Base-by-base conservation (phyloP, 2,888 invertebrate genomes). In the Syritta pipiens region DNA sequence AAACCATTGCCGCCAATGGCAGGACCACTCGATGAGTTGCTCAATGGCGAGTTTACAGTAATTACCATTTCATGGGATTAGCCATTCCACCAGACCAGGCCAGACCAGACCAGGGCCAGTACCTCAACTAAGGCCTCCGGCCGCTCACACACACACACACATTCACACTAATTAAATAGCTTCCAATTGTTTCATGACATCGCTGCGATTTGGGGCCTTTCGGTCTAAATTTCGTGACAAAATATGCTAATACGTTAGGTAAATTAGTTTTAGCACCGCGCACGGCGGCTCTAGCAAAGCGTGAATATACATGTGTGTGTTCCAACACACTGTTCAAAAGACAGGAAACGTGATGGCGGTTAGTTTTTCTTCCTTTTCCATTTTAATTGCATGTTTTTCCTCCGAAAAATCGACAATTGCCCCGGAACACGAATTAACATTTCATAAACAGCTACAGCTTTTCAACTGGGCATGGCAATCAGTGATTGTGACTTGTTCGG, bases 181-280 rank as follows among this genome's bases (percentile, higher is more conserved):
- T 74, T n/a, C n/a, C 74, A 62, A 79, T 79, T 79, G 79, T 79
- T 79, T 79, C 79, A 79, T 79, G 79, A 79, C 79, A 79, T 74
- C 53, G 53, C 48, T 35, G 44, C 74, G 62, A 74, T 68, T 74
- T 57, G 44, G 60, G 35, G n/a, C n/a, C n/a, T n/a, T 59, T 68
- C 42, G 74, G 72, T 46, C 57, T 59, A 68, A 79, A 81, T 53
- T 81, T 81, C 81, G 81, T 81, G 81, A 75, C 81, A 75, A 75
- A 81, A 81, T 81, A 81, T 81, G 81, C 81, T 69, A 81, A 81
- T 79, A 72, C 32, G 62, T 28, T 30, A 59, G 65, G 60, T 74
- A 74, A 79, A 79, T 79, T 79, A 79, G 79, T 74, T 79, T 79
- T 74, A 74, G 62, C 77, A 51, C 53, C 42, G 28, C 51, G 46